Base-by-base conservation (phyloP, 2,888 invertebrate species). In the Neelides folsomi region DNA sequence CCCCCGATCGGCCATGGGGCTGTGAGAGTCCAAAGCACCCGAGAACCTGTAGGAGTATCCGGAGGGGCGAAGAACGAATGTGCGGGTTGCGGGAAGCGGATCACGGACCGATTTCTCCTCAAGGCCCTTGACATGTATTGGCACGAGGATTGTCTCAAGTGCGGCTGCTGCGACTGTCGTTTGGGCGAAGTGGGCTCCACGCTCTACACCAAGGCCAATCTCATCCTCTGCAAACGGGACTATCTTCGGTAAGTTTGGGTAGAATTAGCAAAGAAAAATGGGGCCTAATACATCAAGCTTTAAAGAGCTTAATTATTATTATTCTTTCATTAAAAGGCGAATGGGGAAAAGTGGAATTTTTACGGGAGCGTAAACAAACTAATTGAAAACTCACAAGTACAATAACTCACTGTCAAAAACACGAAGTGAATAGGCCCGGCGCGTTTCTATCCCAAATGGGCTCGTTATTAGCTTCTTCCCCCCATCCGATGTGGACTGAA, bases 61-160 rank as follows among this genome's bases (percentile, higher is more conserved):
- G 72, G 73, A 58, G 71, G 72, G 53, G 71, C 72, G 52, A 77
- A 76, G 50, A 79, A 87, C 74, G 84, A 89, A 66, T 94, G 93
- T 71, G 89, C 89, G 48, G 92, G 92, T 35, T 95, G 94, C 72
- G 86, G 86, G 69, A 93, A 93, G 73, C 82, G 83, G 67, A 95
- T 95, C 69, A 86, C 86, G 37, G 94, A 92, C 71, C 79, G 75
- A 53, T 66, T 58, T 50, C 54, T 57, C 19, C 55, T 55, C 49
- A 88, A 89, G 71, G 93, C 94, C 2, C 72, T 94, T 68, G 93
- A 94, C 71, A 81, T 88, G 73, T 82, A 83, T 68, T 95, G 95
- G 94, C 95, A 95, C 72, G 95, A 95, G 71, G 94, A 95, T 74
- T 95, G 95, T 71, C 79, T 95, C 56, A 95, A 94, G 72, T 92